Conservation (phyloP, 2,888 invertebrate species). For the Plutella xylostella region DNA sequence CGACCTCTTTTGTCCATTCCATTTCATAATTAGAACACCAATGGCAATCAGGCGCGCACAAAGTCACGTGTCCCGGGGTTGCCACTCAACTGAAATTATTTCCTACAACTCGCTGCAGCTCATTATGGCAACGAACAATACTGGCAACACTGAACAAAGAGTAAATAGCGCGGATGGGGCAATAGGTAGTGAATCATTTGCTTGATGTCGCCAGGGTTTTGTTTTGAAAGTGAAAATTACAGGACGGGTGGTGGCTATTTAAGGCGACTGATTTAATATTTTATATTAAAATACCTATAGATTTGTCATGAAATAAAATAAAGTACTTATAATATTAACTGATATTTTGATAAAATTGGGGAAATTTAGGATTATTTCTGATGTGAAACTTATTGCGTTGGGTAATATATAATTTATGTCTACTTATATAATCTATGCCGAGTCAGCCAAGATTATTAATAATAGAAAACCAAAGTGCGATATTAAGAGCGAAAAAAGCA, state of each 20-base stretch:
- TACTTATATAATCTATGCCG: too few species aligned
- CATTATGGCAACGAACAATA: slow-evolving; percentile 9
- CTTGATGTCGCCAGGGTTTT: not conserved
- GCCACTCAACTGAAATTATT: slow-evolving; percentile 61
- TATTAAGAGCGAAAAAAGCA: too few species aligned
- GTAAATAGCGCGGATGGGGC: slow-evolving; percentile 11
- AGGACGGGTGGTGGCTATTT: not conserved
- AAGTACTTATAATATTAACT: not conserved
- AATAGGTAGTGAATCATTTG: not conserved
- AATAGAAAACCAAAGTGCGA: too few species aligned
- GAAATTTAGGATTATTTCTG: too few species aligned
- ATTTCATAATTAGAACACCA: slow-evolving; percentile 3
- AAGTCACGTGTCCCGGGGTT: slow-evolving; percentile 37
- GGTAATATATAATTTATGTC: too few species aligned
- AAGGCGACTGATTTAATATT: not conserved
- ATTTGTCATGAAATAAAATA: not conserved
- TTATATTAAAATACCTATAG: not conserved
- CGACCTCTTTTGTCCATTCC: too few species aligned
- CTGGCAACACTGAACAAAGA: slow-evolving; percentile 47
- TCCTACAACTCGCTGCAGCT: slow-evolving; percentile 40
- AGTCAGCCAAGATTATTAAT: too few species aligned
- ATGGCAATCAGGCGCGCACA: slow-evolving; percentile 1
- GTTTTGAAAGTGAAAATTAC: not conserved
- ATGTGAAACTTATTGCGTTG: too few species aligned
- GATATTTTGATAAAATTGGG: too few species aligned